phyloP scores from a whole-genome alignment of 1,140 invertebrate species.

The Bombus huntii region DNA sequence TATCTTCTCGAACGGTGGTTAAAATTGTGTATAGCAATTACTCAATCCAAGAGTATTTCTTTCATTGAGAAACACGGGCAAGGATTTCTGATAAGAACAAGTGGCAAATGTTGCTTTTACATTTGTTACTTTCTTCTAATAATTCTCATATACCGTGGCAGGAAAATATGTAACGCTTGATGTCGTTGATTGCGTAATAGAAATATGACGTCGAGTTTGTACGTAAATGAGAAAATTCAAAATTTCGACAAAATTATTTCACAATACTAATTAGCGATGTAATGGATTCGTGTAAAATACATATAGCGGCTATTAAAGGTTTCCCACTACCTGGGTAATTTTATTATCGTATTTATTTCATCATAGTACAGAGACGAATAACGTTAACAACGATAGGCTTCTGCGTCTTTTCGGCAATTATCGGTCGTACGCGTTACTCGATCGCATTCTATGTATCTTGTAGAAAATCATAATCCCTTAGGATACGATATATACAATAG shows the following conservation, averaged over 20 bases:
- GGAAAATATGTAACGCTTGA: not conserved
- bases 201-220: not conserved
- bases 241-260: not conserved
- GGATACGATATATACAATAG: too few relatives aligned
- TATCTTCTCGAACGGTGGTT: too few relatives aligned
- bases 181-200: not conserved
- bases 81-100: not conserved
- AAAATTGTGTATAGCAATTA: too few relatives aligned
- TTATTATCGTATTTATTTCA: not conserved
- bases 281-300: not conserved
- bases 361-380: not conserved
- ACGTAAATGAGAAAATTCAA: too few relatives aligned
- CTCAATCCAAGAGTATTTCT: too few relatives aligned
- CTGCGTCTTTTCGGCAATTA: not conserved
- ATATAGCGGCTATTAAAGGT: too few relatives aligned
- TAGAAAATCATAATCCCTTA: too few relatives aligned
- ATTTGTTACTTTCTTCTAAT: not conserved
- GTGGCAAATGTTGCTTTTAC: not conserved
- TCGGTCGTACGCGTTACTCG: too few relatives aligned
- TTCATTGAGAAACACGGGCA: too few relatives aligned
- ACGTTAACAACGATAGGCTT: not conserved
- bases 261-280: too few relatives aligned
- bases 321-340: not conserved
- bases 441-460: too few relatives aligned
- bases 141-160: not conserved